Conservation (phyloP, 35 echinoderm and acorn worm species). For the Eucidaris tribuloides region DNA sequence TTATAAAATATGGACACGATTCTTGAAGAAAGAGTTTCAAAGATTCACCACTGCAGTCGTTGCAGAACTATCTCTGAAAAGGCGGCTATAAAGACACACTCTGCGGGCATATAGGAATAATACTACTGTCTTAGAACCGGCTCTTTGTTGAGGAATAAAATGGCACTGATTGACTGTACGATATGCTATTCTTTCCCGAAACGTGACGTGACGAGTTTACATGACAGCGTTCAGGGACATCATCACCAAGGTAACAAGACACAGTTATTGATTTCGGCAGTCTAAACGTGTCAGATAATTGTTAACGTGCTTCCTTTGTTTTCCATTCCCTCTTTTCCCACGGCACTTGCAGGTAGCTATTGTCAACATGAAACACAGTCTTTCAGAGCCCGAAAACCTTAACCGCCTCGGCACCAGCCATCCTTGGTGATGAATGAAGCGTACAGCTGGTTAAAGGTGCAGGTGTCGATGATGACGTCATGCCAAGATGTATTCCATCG, state of each 20-base stretch:
- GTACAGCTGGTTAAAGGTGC: too few relatives aligned
- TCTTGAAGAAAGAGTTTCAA: too few relatives aligned
- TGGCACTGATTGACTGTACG: neutral
- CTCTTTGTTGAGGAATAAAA: neutral
- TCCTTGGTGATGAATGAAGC: neutral
- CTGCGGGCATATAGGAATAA: too few relatives aligned
- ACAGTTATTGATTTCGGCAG: neutral
- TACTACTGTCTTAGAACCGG: too few relatives aligned
- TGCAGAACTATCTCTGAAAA: too few relatives aligned
- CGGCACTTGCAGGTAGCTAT: slow-evolving; percentile 31
- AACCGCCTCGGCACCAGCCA: slow-evolving; percentile 28
- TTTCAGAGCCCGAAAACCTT: slow-evolving; percentile 53
- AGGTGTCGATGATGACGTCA: too few relatives aligned
- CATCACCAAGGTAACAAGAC: neutral
- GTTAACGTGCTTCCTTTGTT: neutral
- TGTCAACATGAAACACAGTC: slow-evolving; percentile 65
- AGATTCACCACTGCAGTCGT: too few relatives aligned
- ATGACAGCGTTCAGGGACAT: neutral
- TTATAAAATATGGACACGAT: too few relatives aligned
- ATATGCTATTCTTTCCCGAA: neutral
- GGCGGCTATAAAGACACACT: too few relatives aligned
- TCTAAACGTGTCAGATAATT: neutral
- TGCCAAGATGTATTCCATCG: too few relatives aligned
- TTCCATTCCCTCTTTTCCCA: slow-evolving; percentile 30
- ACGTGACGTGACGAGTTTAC: neutral